Base-by-base conservation (phyloP, 2,888 invertebrate species). In the Campoletis raptor region DNA sequence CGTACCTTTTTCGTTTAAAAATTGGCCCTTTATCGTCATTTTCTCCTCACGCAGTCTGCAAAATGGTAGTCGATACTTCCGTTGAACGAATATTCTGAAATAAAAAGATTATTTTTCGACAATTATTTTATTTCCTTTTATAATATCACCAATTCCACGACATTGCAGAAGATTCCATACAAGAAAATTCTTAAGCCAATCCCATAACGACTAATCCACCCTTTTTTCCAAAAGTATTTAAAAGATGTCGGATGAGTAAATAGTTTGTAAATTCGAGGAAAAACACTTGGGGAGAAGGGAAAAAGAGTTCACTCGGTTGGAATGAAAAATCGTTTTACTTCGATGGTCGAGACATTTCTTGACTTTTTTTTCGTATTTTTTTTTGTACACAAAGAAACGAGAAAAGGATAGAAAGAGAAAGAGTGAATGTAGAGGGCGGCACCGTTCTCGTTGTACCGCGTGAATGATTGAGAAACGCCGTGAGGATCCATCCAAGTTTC, bases 381-480 rank as follows among this genome's bases (percentile, higher is more conserved):
- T 15, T 10, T 12, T 61, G 15, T 61, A 61, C 24, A 61, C 57
- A 61, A 61, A 61, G 57, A 61, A 24, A 64, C 70, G 37, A 40
- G 67, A 30, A 67, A 21, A 69, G 30, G 24, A 8, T 2, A 15
- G 69, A 30, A 12, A 36, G 30, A 30, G 57, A 37, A 48, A 76
- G 24, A 45, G 18, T 61, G 18, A n/a, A 52, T 36, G 64, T 21
- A 64, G 66, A 66, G 83, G 72, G 72, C 64, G 70, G 40, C 57
- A 21, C 72, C 74, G 57, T 24, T 57, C 74, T 24, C 57, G 36
- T 24, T 24, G 10, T 57, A 42, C 42, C 57, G 81, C 81, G 76
- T 78, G 85, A 81, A 85, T 70, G 85, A 85, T 85, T 76, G 81
- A 81, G 81, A 66, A 77, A 61, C 21, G 77, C 77, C 45, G 77